These are phyloP conservation scores for Colistium nudipinnis DNA, from an alignment of 2,113 vertebrate species.

Conservation along the genomic window DNA sequence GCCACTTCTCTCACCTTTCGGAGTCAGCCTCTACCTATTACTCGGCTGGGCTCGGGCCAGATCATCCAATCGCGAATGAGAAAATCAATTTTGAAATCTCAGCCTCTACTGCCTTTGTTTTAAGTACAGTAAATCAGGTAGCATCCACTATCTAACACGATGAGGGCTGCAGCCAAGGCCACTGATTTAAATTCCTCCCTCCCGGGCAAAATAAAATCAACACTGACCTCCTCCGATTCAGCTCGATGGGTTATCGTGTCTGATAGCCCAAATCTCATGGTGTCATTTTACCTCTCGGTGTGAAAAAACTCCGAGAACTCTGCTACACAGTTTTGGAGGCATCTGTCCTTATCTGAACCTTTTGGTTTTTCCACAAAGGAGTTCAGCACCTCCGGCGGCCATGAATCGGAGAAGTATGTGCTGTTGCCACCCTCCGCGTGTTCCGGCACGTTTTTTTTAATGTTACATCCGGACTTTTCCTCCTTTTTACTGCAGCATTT, in stretches of 20 bases:
- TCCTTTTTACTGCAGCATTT: too few relatives aligned
- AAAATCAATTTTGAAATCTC: constrained; percentile 21
- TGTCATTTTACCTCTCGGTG: not conserved
- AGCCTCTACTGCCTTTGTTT: constrained; percentile 7
- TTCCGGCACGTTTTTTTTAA: too few relatives aligned
- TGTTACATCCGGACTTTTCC: too few relatives aligned
- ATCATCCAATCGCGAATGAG: constrained; percentile 1
- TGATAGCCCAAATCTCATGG: not conserved
- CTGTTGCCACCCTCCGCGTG: too few relatives aligned
- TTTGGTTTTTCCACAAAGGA: too few relatives aligned
- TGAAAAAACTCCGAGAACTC: too few relatives aligned
- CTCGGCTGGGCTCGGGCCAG: constrained; percentile 16
- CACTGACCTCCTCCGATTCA: not conserved
- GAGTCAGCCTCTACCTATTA: not conserved
- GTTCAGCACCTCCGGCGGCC: too few relatives aligned
- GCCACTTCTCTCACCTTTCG: constrained; percentile 9
- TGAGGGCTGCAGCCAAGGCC: constrained; percentile 10
- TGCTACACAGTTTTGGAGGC: too few relatives aligned
- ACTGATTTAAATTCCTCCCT: constrained; percentile 14
- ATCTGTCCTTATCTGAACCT: too few relatives aligned
- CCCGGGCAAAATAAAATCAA: not conserved
- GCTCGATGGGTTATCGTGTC: not conserved
- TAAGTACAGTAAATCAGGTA: constrained; percentile 3
- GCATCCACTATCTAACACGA: not conserved
- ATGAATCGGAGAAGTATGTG: too few relatives aligned